Base-by-base conservation (phyloP, 2,113 vertebrate species). In the Phrynosoma blainvillii region DNA sequence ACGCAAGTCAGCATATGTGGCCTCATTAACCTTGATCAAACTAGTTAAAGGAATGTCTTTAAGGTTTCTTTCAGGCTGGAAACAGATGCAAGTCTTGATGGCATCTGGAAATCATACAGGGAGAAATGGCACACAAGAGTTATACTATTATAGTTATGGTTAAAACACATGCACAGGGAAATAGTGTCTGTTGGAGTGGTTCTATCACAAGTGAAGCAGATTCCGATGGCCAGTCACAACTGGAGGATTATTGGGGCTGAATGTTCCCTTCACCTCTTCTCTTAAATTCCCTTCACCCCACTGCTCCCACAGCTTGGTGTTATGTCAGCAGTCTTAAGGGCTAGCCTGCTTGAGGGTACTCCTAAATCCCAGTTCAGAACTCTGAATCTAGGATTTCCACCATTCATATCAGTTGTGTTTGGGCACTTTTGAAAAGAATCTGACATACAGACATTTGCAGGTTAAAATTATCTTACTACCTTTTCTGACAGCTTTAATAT, bases 21-120 rank as follows among this genome's bases (percentile, higher is more conserved):
- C 65, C 78, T 76, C 70, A 14, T 77, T 84, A 81, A 54, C 85
- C 74, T 74, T 66, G 82, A 66, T 32, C 62, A 2, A 52, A 32
- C 16, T 84, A 87, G 91, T 89, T 87, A 65, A 82, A 30, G 74
- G 71, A 88, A 56, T 8, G 78, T 47, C 40, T 68, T 87, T 76
- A 78, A 40, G 87, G 88, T 65, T n/a, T 66, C 56, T 52, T 27
- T 75, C 74, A 65, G 75, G 73, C 81, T 81, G 73, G 40, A 77
- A 77, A 74, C 7, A 74, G 82, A 84, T 87, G 73, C 75, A 82
- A 84, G 56, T 42, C n/a, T 79, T 73, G 70, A 83, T 80, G 80
- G 89, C 90, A 90, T 90, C 75, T 30, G 0, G 85, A 81, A 0
- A 1, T 40, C 78, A 92, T 82, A 87, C 80, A 88, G 27, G 80